Conservation (phyloP, 53 echinoderm and acorn worm species). For the Actinopyga echinites region DNA sequence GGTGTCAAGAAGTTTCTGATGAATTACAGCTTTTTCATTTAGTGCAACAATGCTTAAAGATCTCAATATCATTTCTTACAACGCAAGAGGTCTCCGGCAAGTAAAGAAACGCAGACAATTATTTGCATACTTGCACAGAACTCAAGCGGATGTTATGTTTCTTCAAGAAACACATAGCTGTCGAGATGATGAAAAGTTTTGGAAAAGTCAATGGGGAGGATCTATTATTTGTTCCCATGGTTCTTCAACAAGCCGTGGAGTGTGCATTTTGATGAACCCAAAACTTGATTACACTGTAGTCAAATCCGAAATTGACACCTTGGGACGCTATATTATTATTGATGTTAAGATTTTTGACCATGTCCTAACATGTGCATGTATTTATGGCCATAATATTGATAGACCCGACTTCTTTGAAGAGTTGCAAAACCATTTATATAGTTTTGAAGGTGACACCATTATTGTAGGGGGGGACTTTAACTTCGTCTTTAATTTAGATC, state of each 20-base stretch:
- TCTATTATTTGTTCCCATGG: slow-evolving; percentile 34
- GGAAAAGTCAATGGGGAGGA: slow-evolving; percentile 31
- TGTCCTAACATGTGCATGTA: not conserved
- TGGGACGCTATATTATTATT: not conserved
- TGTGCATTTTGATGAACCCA: not conserved
- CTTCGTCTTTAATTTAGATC: slow-evolving; percentile 5
- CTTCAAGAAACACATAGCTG: slow-evolving; percentile 19
- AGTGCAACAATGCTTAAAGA: too few species aligned
- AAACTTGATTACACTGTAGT: not conserved
- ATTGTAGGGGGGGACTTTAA: not conserved
- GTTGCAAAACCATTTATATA: not conserved
- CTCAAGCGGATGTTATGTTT: not conserved
- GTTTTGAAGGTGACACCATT: not conserved
- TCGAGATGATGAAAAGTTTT: not conserved
- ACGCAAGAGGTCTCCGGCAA: too few species aligned
- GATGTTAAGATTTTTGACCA: not conserved
- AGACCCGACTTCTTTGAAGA: too few species aligned
- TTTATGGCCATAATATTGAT: not conserved
- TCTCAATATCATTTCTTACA: too few species aligned
- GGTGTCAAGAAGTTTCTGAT: too few species aligned
- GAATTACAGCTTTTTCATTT: too few species aligned
- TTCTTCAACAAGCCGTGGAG: not conserved
- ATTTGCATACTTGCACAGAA: slow-evolving; percentile 1
- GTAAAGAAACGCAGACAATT: too few species aligned
- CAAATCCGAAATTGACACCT: not conserved